These are phyloP conservation scores for Cricetomys ansorgei DNA, from an alignment of 2,113 vertebrate genomes.

Conservation along the genomic window DNA sequence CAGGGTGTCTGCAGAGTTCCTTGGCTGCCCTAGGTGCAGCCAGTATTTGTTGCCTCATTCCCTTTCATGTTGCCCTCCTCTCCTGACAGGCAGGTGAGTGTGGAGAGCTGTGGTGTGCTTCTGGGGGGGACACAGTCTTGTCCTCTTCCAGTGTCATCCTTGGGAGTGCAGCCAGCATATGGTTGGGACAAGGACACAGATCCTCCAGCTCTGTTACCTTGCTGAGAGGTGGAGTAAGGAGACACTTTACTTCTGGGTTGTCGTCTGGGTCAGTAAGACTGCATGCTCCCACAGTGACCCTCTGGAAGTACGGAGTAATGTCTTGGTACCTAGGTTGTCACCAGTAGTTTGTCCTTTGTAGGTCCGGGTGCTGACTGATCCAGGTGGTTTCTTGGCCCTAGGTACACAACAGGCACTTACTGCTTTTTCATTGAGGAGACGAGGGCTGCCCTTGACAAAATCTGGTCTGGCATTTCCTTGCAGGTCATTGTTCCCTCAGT, in stretches of 20 bases:
- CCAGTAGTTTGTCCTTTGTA: not conserved
- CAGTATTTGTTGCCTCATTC: not conserved
- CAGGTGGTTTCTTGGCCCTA: accelerated
- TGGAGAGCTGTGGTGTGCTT: not conserved
- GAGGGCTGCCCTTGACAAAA: accelerated
- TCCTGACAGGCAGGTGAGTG: accelerated
- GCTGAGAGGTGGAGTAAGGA: not conserved
- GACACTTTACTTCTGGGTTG: no score
- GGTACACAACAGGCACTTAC: accelerated
- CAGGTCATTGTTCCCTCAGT: not conserved
- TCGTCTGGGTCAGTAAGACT: not conserved
- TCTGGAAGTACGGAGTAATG: accelerated
- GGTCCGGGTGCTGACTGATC: not conserved
- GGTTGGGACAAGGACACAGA: not conserved
- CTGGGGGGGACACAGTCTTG: not conserved
- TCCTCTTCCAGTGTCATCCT: not conserved
- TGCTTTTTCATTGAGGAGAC: accelerated
- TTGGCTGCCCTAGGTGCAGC: not conserved
- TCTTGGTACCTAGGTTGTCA: no score
- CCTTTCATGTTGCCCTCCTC: not conserved
- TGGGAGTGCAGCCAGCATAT: not conserved
- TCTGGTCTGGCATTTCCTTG: accelerated
- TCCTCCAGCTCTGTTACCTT: not conserved
- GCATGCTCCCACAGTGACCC: not conserved
- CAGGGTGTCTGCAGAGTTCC: not conserved